Base-by-base conservation (phyloP, 2,888 invertebrate species). In the Aphidius colemani region DNA sequence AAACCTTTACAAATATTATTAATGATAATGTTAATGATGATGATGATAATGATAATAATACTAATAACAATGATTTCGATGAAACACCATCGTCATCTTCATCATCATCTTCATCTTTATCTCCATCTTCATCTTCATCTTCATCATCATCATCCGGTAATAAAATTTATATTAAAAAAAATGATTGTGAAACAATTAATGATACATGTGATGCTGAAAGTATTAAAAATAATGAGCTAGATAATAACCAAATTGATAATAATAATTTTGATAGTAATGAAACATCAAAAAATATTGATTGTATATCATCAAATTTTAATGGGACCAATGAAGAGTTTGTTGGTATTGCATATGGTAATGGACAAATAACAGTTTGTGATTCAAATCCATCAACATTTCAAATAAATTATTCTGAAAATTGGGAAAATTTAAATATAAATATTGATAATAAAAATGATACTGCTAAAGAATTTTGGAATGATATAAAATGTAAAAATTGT, bases 311-410 rank as follows among this genome's bases (percentile, higher is more conserved):
- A 5, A 79, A 77, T 56, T 72, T 80, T 51, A 77, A 81, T 39
- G 79, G 79, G 1, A 78, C 79, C 39, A 80, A 75, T 66, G 82
- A 82, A 56, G 81, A 82, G 61, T 82, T 83, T 46, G 75, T 82
- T 1, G 82, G 82, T 0, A 69, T 82, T 2, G 79, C 82, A 6
- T 79, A 80, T 13, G 82, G 82, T 0, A 81, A 75, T 43, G 82
- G 81, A 0, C 79, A 81, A 60, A 71, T 81, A 10, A 71, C 80
- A 4, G 77, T 81, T 0, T 82, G 81, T 64, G 79, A 81, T 50
- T 78, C 78, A 7, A 80, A 80, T 66, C 80, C 78, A 13, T 71
- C 79, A 6, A 73, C 74, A 11, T 76, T 81, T 44, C 81, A 80
- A 44, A 78, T 81, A 9, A 79, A 82, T 57, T 82, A 82, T 60